Evolutionary conservation across 2,797 vertebrate species (phyloP).

Genomic region (Pangasius djambal): DNA sequence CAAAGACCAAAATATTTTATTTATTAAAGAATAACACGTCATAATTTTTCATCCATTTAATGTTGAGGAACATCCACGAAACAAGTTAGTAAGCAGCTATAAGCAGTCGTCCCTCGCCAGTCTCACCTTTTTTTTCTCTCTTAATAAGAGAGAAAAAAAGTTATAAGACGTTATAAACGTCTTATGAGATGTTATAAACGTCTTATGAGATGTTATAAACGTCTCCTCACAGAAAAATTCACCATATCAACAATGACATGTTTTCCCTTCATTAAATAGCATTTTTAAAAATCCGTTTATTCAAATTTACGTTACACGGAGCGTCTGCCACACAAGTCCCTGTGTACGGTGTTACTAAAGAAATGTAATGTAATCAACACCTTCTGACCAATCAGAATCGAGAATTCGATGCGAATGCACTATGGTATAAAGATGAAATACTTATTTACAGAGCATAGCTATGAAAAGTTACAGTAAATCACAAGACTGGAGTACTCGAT

Average conservation of each 20-base stretch:
- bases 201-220: neutral
- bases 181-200: too few species aligned
- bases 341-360: neutral
- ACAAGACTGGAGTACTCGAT: neutral
- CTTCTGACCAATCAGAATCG: neutral
- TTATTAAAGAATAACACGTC: neutral
- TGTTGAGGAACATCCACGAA: neutral
- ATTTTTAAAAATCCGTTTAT: neutral
- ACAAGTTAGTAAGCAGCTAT: neutral
- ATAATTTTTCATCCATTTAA: neutral
- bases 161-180: neutral
- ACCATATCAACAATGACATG: neutral
- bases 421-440: neutral
- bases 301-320: neutral
- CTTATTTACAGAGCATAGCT: neutral
- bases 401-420: neutral
- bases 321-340: neutral
- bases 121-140: neutral
- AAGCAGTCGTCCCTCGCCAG: neutral
- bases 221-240: neutral
- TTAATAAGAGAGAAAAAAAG: neutral
- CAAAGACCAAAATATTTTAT: neutral
- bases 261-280: neutral
- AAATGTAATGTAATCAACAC: neutral
- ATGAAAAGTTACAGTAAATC: neutral